Evolutionary conservation across 2,797 vertebrate genomes (phyloP), one percentile per base, ranked within the genome.

Genomic region (Mico argentatus): DNA sequence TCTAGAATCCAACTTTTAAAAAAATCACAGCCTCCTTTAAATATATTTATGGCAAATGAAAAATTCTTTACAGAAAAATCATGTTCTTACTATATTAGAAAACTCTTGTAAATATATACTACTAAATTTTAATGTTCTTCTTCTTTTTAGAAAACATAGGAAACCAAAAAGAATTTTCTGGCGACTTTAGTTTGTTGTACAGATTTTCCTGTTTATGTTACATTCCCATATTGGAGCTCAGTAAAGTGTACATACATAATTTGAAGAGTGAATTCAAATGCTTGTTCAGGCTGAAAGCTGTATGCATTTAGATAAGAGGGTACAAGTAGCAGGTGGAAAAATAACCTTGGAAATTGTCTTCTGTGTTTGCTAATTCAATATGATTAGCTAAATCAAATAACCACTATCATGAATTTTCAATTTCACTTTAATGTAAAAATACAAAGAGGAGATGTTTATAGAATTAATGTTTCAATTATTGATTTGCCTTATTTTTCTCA

Each of bases 331-430:
- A 64, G 17, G 14, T 24, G 48, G n/a, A 83, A 93, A 85, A 77
- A 90, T 82, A 95, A 94, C 67, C 73, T 88, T 92, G 44, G 26
- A 93, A 93, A 96, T 83, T 72, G 12, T 88, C 44, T 77, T 70
- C 76, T 77, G 0, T 77, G 27, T 96, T 95, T 92, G 50, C 88
- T 87, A 90, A 86, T 73, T 94, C 59, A 81, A 33, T 76, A 64
- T 39, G n/a, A 72, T 80, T 92, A 83, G 73, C 46, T 96, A 93
- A 95, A 83, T 76, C 61, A 92, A 93, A 95, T 46, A 96, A 79
- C 3, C 0, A 52, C 24, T 77, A 77, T 50, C 41, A 80, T 88
- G 52, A 92, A 7, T 95, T 92, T 95, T 88, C 48, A 88, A 50
- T 75, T 75, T 81, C n/a, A 83, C 2, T 85, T 88, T 95, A 77